Conservation (phyloP, 1,140 invertebrate genomes). For the Chrysomallon squamiferum region DNA sequence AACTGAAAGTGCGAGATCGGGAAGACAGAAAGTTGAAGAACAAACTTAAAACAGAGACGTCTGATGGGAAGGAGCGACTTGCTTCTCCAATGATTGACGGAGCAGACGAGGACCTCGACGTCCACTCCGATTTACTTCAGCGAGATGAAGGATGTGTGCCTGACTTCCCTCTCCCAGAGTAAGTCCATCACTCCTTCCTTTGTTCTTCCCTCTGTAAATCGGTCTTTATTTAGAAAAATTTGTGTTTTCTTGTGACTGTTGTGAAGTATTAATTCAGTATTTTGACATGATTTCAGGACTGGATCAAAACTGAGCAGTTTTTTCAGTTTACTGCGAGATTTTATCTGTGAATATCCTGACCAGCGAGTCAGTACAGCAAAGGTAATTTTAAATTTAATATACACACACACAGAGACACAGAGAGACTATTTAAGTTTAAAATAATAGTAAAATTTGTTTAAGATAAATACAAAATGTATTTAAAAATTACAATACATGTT, state of each 20-base stretch:
- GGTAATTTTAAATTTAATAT: too few species aligned
- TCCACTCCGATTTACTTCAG: constrained; percentile 23
- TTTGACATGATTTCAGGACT: constrained; percentile 14
- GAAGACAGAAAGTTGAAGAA: constrained; percentile 35
- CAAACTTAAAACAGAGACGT: constrained; percentile 30
- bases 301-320: constrained; percentile 41
- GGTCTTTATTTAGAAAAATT: neutral
- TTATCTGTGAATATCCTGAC: constrained; percentile 55
- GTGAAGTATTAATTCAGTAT: too few species aligned
- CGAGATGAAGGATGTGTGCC: constrained; percentile 21
- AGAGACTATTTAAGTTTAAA: too few species aligned
- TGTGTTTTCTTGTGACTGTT: neutral
- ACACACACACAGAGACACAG: too few species aligned
- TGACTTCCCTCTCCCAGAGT: constrained; percentile 38
- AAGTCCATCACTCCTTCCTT: constrained; percentile 11
- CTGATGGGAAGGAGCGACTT: constrained; percentile 17
- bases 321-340: constrained; percentile 58
- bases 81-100: constrained; percentile 5
- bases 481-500: too few species aligned
- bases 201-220: neutral
- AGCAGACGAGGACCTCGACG: constrained; percentile 22
- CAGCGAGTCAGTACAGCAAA: constrained; percentile 52
- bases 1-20: constrained; percentile 29
- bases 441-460: too few species aligned
- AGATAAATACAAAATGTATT: too few species aligned